Evolutionary conservation across 2,797 vertebrate genomes (phyloP).

Genomic region (Pygocentrus nattereri): DNA sequence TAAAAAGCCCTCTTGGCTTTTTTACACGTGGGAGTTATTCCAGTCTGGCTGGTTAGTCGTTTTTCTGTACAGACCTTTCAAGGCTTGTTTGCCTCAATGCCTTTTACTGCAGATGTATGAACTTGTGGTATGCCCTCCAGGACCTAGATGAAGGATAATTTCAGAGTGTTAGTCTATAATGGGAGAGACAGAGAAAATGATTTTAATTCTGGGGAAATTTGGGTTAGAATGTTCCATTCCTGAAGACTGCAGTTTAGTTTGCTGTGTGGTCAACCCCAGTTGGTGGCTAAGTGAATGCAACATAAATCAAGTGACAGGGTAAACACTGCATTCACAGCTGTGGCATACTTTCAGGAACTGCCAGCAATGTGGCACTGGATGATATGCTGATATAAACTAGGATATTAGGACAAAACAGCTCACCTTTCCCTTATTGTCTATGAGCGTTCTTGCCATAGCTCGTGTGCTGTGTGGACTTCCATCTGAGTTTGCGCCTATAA

Average conservation of each 20-base stretch:
- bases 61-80: slow-evolving; percentile 17
- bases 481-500: slow-evolving; percentile 36
- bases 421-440: slow-evolving; percentile 23
- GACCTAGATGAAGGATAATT: slow-evolving; percentile 10
- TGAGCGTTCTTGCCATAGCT: slow-evolving; percentile 3
- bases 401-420: background rate
- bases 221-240: background rate
- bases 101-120: background rate
- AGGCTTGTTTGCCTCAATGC: background rate
- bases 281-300: background rate
- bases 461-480: slow-evolving; percentile 22
- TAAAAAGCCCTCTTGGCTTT: slow-evolving; percentile 25
- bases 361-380: background rate
- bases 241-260: background rate
- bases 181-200: background rate
- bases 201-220: background rate
- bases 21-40: slow-evolving; percentile 17
- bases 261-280: background rate
- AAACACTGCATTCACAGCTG: slow-evolving; percentile 5
- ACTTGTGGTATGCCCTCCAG: background rate
- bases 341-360: background rate
- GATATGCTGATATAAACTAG: slow-evolving; percentile 18
- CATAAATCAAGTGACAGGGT: background rate
- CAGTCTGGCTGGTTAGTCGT: background rate
- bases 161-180: background rate